Base-by-base conservation (phyloP, 2,113 vertebrate genomes). In the Empidonax alnorum region DNA sequence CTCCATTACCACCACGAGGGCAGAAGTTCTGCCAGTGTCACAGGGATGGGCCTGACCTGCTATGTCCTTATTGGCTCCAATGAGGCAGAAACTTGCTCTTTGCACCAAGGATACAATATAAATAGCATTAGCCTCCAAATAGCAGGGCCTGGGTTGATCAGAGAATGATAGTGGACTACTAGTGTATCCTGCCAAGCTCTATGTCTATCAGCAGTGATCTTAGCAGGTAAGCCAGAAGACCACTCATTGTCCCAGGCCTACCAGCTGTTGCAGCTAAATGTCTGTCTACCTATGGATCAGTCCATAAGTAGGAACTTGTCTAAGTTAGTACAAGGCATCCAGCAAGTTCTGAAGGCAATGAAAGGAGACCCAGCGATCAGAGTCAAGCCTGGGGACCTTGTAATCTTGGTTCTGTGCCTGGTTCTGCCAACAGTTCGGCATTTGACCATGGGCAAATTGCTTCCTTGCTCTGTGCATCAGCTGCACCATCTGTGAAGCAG, bases 11-110 rank as follows among this genome's bases (percentile, higher is more conserved):
- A 68, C 65, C 5, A 1, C 6, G 35, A 85, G 53, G 69, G 76
- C 71, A 77, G 82, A 67, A 93, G 92, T 96, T 62, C 87, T 94
- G 66, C 69, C 67, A 41, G 84, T 86, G 92, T 96, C 94, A 84
- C 65, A 65, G 55, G 28, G 55, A 76, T 91, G 44, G 74, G 89
- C 84, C 84, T 97, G 93, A 90, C 85, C 62, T 89, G 71, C 62
- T 95, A 25, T 10, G 31, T 89, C 72, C 71, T 83, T 33, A 30
- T 71, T 62, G 86, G 69, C 62, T 93, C 81, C 58, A 73, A 77
- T 2, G 0, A 93, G 66, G 44, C 75, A 81, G 61, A 90, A 84
- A 27, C 10, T 10, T 46, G 66, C 28, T 87, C 69, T 63, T 93
- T 86, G 80, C 66, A 41, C 55, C 35, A 31, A 41, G 39, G 35